Base-by-base conservation (phyloP, 2,888 invertebrate genomes). In the Temnothorax unifasciatus region DNA sequence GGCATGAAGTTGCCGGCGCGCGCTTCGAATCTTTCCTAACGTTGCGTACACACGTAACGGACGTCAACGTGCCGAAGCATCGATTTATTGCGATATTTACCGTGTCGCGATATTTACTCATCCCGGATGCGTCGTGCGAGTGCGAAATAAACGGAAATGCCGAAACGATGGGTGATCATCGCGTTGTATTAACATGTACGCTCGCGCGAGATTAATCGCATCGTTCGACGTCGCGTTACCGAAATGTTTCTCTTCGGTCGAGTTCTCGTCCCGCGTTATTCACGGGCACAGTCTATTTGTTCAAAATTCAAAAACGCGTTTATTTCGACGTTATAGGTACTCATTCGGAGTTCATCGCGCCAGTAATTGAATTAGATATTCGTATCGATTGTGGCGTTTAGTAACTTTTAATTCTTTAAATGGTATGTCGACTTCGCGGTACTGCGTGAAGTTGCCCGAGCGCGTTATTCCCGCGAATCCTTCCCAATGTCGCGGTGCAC, bases 171-270 rank as follows among this genome's bases (percentile, higher is more conserved):
- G 38, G 61, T 29, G 44, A 47, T n/a, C 29, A 61, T 74, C 29
- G 44, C 9, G 47, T 59, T 44, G 29, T 57, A 59, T 52, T 57
- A 74, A 74, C 25, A 21, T 21, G 34, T 34, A 15, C 29, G 15
- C 5, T 50, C n/a, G 71, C 38, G 41, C 21, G 59, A 44, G 44
- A 74, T 74, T 74, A 59, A 74, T 74, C 44, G 59, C 6, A 74
- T 74, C 44, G 59, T 11, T 54, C 38, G 25, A 68, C 21, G 29
- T 68, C 29, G 68, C 50, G 68, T 68, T 50, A 68, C 29, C n/a
- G 34, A n/a, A 3, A n/a, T 6, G 34, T 34, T n/a, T 34, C 25
- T 34, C 34, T 34, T 52, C 34, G 25, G 5, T 34, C n/a, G 50
- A 69, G 11, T 69, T 69, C 34, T 52, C 50, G n/a, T 29, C 3